A percentile compares a stretch with the other conserved stretches of the same genome.
phyloP scores from a whole-genome alignment of 2,888 invertebrate genomes.

The Drosophila sordidula region DNA sequence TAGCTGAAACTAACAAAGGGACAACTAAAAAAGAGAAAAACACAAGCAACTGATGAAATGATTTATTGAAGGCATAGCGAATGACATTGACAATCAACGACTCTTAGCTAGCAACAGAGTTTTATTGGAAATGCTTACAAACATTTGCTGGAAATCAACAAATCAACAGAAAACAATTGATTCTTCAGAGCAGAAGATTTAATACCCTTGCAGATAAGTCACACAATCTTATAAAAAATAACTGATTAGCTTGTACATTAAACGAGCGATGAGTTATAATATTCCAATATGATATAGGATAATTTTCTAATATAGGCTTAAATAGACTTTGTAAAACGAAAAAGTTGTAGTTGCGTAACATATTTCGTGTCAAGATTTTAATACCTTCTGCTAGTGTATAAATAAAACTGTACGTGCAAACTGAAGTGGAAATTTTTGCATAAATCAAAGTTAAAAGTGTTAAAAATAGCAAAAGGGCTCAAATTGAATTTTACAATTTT shows the following conservation, averaged over 20 bases:
- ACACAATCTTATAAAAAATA: no score
- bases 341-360: neutral
- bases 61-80: slow-evolving; percentile 44
- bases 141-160: slow-evolving; percentile 77
- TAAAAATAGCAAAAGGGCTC: slow-evolving; percentile 71
- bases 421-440: slow-evolving; percentile 78
- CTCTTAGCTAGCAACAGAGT: slow-evolving; percentile 5
- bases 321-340: no score
- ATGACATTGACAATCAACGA: slow-evolving; percentile 48
- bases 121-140: slow-evolving; percentile 65
- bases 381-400: neutral
- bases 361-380: neutral
- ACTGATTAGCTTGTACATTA: no score
- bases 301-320: no score
- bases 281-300: no score
- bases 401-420: slow-evolving; percentile 54
- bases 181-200: neutral
- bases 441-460: slow-evolving; percentile 80
- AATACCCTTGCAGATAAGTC: neutral
- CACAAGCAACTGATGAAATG: slow-evolving; percentile 44
- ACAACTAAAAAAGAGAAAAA: slow-evolving; percentile 20
- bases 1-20: slow-evolving; percentile 32
- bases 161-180: slow-evolving; percentile 54
- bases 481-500: slow-evolving; percentile 73
- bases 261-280: no score